Conservation (phyloP, 2,113 vertebrate genomes). For the Semnornis frantzii region DNA sequence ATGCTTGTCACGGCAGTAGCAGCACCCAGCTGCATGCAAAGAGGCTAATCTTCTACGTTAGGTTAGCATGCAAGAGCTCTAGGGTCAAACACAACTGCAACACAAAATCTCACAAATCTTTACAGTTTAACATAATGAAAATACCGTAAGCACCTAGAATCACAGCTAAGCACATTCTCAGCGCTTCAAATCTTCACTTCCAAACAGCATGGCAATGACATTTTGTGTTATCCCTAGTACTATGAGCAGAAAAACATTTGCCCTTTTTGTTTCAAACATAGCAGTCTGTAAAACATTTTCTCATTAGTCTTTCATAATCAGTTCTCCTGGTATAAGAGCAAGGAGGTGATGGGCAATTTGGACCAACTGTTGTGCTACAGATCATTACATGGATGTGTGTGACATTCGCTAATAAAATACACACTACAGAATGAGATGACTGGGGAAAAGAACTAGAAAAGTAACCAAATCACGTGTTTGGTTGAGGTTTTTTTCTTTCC, state of each 20-base stretch:
- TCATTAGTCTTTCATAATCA: background rate
- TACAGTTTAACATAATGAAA: constrained; percentile 32
- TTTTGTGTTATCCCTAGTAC: background rate
- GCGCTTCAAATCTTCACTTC: background rate
- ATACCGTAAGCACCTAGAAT: background rate
- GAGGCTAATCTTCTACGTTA: constrained; percentile 80
- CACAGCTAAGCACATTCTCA: background rate
- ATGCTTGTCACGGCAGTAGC: constrained; percentile 72
- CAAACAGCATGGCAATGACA: background rate
- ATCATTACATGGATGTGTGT: background rate
- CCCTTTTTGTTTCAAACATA: background rate
- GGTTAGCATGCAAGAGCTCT: constrained; percentile 88
- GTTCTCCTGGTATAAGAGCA: background rate
- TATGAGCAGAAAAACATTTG: background rate
- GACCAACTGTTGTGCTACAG: background rate
- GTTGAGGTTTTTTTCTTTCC: background rate
- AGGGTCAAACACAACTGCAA: constrained; percentile 80
- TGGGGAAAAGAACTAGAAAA: background rate
- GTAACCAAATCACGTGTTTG: background rate
- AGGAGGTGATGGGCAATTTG: background rate
- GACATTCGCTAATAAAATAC: background rate
- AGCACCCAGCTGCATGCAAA: constrained; percentile 86
- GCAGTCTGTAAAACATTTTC: background rate
- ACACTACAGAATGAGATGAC: background rate
- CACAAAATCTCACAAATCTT: constrained; percentile 81